Evolutionary conservation across 1,140 invertebrate species (phyloP).

Genomic region (Ceratosolen fusciceps): DNA sequence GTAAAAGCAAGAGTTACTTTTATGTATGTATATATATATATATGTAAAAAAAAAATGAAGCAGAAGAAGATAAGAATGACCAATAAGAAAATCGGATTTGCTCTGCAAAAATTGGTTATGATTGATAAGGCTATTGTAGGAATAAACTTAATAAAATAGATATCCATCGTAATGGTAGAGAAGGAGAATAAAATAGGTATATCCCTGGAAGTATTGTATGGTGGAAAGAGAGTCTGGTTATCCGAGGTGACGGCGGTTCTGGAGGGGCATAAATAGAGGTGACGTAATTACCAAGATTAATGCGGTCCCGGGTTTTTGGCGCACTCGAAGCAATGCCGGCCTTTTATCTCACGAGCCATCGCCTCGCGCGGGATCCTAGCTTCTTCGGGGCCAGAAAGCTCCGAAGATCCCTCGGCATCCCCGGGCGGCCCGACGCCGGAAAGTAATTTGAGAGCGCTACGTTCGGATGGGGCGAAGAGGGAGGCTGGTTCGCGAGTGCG

Average conservation of each 20-base stretch:
- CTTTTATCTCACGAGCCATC: conserved; percentile 62
- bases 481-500: conserved; percentile 29
- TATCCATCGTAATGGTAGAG: neutral
- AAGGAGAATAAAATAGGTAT: conserved; percentile 18
- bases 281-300: conserved; percentile 68
- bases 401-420: conserved; percentile 4
- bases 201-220: neutral
- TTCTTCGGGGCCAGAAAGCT: conserved; percentile 10
- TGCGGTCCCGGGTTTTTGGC: conserved; percentile 59
- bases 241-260: neutral
- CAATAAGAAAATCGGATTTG: no score
- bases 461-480: no score
- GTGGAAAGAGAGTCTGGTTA: neutral
- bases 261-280: conserved; percentile 60
- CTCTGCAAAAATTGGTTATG: no score
- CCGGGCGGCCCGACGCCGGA: conserved; percentile 49
- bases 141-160: neutral
- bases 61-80: no score
- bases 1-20: no score
- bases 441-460: conserved; percentile 65
- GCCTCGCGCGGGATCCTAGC: conserved; percentile 50
- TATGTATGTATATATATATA: no score
- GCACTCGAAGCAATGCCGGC: conserved; percentile 55
- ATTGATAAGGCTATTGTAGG: no score
- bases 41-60: no score